Evolutionary conservation across 2,888 invertebrate species (phyloP), one percentile per base, ranked within the genome.

Genomic region (Microdon myrmicae): DNA sequence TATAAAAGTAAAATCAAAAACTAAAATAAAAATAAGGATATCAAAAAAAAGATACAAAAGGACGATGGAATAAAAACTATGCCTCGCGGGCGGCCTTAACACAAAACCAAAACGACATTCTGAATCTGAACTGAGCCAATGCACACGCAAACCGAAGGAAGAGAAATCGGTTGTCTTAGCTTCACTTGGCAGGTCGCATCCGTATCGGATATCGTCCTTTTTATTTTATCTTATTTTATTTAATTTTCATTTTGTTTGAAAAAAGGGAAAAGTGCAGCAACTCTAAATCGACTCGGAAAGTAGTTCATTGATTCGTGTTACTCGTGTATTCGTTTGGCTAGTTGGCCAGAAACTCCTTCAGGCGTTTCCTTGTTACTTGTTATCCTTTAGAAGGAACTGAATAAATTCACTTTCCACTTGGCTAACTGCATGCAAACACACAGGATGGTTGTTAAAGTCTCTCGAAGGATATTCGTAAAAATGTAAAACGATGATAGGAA

Each of bases 341-440:
- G 12, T 26, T 32, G 35, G 31, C 20, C 38, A 31, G 32, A 31
- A 19, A 22, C 13, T 39, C n/a, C 19, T 28, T 6, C 41, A 17
- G 39, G 35, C 19, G 22, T 48, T 48, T 43, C n/a, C 47, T 29
- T 55, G 28, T 37, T 20, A 17, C 22, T 16, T 17, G n/a, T 53
- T 43, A 16, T 55, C 55, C 38, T 48, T n/a, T 43, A 43, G 19
- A 51, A 58, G 58, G 28, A 51, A 51, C 58, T 64, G 56, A 64
- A 64, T 64, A 58, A 64, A 64, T 64, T 56, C 64, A 64, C 64
- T 64, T 64, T 64, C 64, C 64, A 64, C 64, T 58, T 64, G 64
- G 64, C 12, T 58, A 58, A 64, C 53, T 58, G 61, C 61, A 56
- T 54, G 53, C 49, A 13, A 26, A 60, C 45, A 49, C 34, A 45